Percentiles rank a stretch among this genome's conserved stretches.
phyloP scores from a whole-genome alignment of 2,113 vertebrate genomes.

The Micronycteris hirsuta region DNA sequence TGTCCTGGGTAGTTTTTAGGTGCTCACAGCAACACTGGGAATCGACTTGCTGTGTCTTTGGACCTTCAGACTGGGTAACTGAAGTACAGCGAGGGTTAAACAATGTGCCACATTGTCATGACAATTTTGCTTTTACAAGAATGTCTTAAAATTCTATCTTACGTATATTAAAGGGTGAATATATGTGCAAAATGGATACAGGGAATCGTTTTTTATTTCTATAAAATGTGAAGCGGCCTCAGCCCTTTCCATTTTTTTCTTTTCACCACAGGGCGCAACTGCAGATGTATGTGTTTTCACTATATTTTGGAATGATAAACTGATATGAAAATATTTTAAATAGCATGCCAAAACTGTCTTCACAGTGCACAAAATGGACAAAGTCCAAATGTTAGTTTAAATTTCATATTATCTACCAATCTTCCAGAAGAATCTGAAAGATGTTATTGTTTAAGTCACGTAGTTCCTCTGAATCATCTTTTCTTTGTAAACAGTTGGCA shows the following conservation, averaged over 20 bases:
- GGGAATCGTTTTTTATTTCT: not conserved
- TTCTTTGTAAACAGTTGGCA: slow-evolving; percentile 51
- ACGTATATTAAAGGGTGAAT: not conserved
- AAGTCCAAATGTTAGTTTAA: slow-evolving; percentile 61
- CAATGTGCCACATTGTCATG: not conserved
- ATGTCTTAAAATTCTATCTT: not conserved
- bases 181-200: not conserved
- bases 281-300: slow-evolving; percentile 36
- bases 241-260: not conserved
- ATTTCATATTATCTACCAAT: slow-evolving; percentile 55
- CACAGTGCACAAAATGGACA: slow-evolving; percentile 54
- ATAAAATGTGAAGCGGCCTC: slow-evolving; percentile 15
- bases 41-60: too few species aligned
- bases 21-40: not conserved
- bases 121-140: not conserved
- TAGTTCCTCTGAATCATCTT: slow-evolving; percentile 45
- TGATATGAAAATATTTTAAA: slow-evolving; percentile 61
- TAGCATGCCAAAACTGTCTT: slow-evolving; percentile 55
- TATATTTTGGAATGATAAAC: slow-evolving; percentile 55
- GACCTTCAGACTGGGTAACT: not conserved
- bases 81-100: not conserved
- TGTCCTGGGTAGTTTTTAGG: not conserved
- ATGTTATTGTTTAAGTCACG: slow-evolving; percentile 65
- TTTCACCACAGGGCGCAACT: not conserved
- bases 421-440: slow-evolving; percentile 55